A percentile compares a stretch with the other conserved stretches of the same genome.
Conservation (phyloP, 1,140 invertebrate species). For the Lepidurus apus region DNA sequence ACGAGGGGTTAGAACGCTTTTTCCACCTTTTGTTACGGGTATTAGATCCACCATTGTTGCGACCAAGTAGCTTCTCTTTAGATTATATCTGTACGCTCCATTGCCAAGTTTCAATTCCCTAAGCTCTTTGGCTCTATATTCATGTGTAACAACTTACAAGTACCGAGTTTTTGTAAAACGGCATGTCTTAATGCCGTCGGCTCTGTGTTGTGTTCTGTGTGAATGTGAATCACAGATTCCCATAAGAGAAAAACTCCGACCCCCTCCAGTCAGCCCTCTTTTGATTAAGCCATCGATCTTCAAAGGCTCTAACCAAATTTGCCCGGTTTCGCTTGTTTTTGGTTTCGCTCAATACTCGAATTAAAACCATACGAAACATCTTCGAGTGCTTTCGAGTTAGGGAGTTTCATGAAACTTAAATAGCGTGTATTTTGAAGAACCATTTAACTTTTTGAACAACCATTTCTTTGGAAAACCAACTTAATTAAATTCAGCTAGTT, state of each 20-base stretch:
- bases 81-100: background rate
- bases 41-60: conserved; percentile 3
- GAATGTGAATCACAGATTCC: background rate
- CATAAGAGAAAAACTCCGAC: background rate
- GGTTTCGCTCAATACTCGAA: no score
- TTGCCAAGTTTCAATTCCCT: background rate
- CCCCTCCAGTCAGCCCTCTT: background rate
- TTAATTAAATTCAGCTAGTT: no score
- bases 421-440: no score
- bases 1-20: conserved; percentile 16
- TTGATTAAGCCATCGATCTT: conserved; percentile 9
- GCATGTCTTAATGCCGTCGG: background rate
- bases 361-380: no score
- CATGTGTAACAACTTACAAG: background rate
- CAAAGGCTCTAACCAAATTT: background rate
- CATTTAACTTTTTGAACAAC: no score
- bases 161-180: background rate
- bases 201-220: background rate
- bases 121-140: background rate
- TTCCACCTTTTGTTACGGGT: conserved; percentile 18
- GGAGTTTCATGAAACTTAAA: no score
- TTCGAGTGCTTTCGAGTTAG: no score
- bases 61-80: conserved; percentile 21
- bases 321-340: no score
- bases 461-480: no score